Percentiles rank a stretch among this genome's conserved stretches.
These are phyloP conservation scores for Oscheius sp. DNA, from an alignment of 2,888 invertebrate genomes.

Conservation along the genomic window DNA sequence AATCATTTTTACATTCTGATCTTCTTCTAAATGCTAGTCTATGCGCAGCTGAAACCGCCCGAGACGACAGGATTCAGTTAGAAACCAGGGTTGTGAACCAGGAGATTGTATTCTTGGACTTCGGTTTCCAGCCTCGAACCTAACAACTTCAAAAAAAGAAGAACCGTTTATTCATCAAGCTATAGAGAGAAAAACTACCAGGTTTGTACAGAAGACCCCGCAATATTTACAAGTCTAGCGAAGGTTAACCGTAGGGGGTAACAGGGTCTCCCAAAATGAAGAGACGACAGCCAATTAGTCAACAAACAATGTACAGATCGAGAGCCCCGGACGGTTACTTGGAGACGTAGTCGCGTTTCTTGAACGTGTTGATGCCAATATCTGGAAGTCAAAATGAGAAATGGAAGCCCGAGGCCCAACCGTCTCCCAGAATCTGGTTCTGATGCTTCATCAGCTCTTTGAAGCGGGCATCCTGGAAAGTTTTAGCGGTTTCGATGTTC, in stretches of 20 bases:
- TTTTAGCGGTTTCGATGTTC: background rate
- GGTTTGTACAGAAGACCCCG: too few relatives aligned
- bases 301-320: background rate
- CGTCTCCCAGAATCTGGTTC: constrained; percentile 56
- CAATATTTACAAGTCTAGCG: background rate
- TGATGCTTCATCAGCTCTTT: constrained; percentile 63
- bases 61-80: too few relatives aligned
- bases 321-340: background rate
- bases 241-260: background rate
- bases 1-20: too few relatives aligned
- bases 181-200: too few relatives aligned
- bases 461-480: constrained; percentile 57
- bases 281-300: too few relatives aligned
- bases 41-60: too few relatives aligned
- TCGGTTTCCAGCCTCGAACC: too few relatives aligned
- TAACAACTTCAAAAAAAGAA: too few relatives aligned
- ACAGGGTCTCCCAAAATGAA: background rate
- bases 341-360: constrained; percentile 23
- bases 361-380: constrained; percentile 21
- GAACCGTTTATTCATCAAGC: too few relatives aligned
- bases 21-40: too few relatives aligned
- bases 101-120: too few relatives aligned
- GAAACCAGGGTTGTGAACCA: too few relatives aligned
- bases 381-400: constrained; percentile 19
- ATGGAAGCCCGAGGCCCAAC: constrained; percentile 25